These are phyloP conservation scores for Benthosema pterotum DNA, from an alignment of 2,797 vertebrate species.

Conservation along the genomic window DNA sequence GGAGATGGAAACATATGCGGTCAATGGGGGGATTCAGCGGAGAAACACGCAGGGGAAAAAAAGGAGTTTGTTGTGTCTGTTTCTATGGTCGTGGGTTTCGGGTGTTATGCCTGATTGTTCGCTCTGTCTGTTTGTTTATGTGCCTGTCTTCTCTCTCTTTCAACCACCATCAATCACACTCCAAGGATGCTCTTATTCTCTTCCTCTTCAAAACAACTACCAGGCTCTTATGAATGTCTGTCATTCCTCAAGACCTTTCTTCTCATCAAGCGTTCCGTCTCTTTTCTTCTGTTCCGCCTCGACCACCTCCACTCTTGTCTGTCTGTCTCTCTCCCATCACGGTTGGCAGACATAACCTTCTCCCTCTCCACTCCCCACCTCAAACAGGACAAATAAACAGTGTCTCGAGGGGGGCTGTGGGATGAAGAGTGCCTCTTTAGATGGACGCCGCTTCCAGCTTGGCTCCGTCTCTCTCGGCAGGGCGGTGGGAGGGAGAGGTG, in stretches of 20 bases:
- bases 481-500: slow-evolving; percentile 51
- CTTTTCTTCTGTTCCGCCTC: neutral
- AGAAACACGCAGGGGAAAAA: slow-evolving; percentile 8
- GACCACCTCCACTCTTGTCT: no score
- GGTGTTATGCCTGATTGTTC: neutral
- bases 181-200: slow-evolving; percentile 2
- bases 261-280: neutral
- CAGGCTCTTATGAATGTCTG: neutral
- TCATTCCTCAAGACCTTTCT: neutral
- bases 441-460: slow-evolving; percentile 55
- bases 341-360: neutral
- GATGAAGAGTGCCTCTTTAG: slow-evolving; percentile 42
- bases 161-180: neutral
- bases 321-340: slow-evolving; percentile 12
- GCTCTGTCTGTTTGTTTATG: slow-evolving; percentile 16
- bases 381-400: slow-evolving; percentile 74
- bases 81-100: no score
- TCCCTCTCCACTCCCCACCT: slow-evolving; percentile 17
- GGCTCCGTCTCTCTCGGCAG: slow-evolving; percentile 63
- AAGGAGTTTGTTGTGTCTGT: neutral
- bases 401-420: slow-evolving; percentile 37
- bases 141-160: slow-evolving; percentile 7
- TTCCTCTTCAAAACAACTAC: slow-evolving; percentile 24
- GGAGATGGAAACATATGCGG: slow-evolving; percentile 3
- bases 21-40: neutral